Percentiles rank a stretch among this genome's conserved stretches.
Conservation (phyloP, 2,797 vertebrate species). For the Anniella stebbinsi region DNA sequence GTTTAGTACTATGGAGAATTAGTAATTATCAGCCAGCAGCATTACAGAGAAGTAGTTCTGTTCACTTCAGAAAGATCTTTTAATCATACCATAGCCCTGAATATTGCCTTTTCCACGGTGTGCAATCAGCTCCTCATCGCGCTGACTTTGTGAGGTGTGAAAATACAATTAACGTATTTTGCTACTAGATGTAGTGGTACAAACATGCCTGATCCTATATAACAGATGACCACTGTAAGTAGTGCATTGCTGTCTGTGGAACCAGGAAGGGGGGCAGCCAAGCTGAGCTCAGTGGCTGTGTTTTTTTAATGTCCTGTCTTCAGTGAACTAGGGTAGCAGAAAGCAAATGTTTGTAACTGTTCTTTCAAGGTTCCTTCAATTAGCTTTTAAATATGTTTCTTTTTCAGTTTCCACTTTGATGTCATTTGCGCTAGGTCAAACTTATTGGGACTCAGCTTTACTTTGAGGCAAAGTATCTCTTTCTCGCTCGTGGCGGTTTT, state of each 20-base stretch:
- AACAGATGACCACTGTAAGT: background rate
- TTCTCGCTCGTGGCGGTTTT: too few relatives aligned
- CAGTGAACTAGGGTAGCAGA: too few relatives aligned
- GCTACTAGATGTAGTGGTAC: background rate
- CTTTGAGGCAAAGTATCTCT: too few relatives aligned
- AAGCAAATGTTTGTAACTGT: too few relatives aligned
- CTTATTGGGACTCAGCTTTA: too few relatives aligned
- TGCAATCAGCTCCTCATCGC: background rate
- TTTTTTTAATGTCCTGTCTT: too few relatives aligned
- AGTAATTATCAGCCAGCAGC: constrained; percentile 13
- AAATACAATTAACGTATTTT: constrained; percentile 22
- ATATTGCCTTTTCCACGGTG: background rate
- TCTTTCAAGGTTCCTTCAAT: too few relatives aligned
- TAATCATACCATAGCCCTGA: background rate
- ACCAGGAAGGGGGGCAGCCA: background rate
- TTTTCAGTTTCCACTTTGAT: too few relatives aligned
- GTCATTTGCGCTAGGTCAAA: too few relatives aligned
- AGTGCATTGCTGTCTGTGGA: background rate
- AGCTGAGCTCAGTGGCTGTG: too few relatives aligned
- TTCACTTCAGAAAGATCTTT: background rate
- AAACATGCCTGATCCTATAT: background rate
- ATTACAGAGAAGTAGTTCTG: background rate
- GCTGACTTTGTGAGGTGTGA: background rate
- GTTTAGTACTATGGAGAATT: background rate
- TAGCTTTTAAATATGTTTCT: too few relatives aligned